Percentiles rank a stretch among this genome's conserved stretches.
Evolutionary conservation across 2,888 invertebrate genomes (phyloP).

Genomic region (Eristalinus sepulchralis): DNA sequence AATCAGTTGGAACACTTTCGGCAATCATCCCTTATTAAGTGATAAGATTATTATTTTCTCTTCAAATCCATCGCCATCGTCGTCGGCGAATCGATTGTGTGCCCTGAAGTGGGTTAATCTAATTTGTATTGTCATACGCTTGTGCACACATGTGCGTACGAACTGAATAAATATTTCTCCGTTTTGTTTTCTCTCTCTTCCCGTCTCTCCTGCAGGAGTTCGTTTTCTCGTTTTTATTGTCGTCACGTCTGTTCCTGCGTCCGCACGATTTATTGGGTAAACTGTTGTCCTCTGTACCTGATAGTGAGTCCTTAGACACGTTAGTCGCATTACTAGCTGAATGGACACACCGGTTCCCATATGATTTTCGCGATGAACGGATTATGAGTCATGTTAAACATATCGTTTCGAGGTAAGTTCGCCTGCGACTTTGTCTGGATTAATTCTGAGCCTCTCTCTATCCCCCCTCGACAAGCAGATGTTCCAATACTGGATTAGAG

Average conservation of each 20-base stretch:
- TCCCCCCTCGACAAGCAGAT: slow-evolving; percentile 73
- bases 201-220: slow-evolving; percentile 79
- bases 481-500: slow-evolving; percentile 80
- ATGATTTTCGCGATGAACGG: slow-evolving; percentile 81
- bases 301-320: slow-evolving; percentile 79
- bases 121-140: slow-evolving; percentile 34
- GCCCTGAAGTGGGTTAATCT: slow-evolving; percentile 43
- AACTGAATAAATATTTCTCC: slow-evolving; percentile 5
- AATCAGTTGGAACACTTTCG: slow-evolving; percentile 53
- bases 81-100: slow-evolving; percentile 45
- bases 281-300: slow-evolving; percentile 80
- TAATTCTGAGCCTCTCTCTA: neutral
- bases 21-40: slow-evolving; percentile 69
- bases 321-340: slow-evolving; percentile 79
- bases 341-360: slow-evolving; percentile 81
- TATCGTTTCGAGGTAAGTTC: slow-evolving; percentile 80
- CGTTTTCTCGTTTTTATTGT: slow-evolving; percentile 81
- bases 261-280: slow-evolving; percentile 80
- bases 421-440: too few species aligned
- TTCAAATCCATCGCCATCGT: slow-evolving; percentile 70
- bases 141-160: neutral
- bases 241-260: slow-evolving; percentile 80
- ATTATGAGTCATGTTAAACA: slow-evolving; percentile 81
- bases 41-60: slow-evolving; percentile 75
- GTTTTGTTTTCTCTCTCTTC: slow-evolving; percentile 56